Conservation (phyloP, 2,113 vertebrate species). For the Corydoras sp. region DNA sequence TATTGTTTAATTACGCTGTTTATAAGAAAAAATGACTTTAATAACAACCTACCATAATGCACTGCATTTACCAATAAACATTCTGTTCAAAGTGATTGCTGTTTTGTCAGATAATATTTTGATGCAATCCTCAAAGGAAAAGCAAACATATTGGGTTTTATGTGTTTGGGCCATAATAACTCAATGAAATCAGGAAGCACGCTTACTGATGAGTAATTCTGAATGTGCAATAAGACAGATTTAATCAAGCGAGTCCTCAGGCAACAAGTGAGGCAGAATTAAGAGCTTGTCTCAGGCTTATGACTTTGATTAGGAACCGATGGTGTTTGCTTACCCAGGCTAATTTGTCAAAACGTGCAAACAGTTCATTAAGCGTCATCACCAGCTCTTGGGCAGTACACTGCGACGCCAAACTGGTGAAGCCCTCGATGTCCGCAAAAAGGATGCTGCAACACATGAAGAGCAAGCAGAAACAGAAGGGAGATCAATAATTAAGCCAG, state of each 20-base stretch:
- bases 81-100: neutral
- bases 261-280: slow-evolving; percentile 23
- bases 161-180: slow-evolving; percentile 10
- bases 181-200: neutral
- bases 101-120: neutral
- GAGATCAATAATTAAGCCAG: slow-evolving; percentile 37
- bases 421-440: slow-evolving; percentile 94
- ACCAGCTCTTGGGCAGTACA: slow-evolving; percentile 96
- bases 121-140: neutral
- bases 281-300: slow-evolving; percentile 12
- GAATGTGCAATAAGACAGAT: slow-evolving; percentile 28
- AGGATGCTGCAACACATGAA: slow-evolving; percentile 75
- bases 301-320: slow-evolving; percentile 14
- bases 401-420: slow-evolving; percentile 94
- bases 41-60: neutral
- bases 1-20: neutral
- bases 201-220: slow-evolving; percentile 12
- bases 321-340: slow-evolving; percentile 75
- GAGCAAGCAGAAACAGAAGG: slow-evolving; percentile 30
- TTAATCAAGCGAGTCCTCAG: neutral
- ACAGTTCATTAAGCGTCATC: slow-evolving; percentile 96
- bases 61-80: neutral
- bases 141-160: slow-evolving; percentile 1
- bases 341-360: slow-evolving; percentile 93
- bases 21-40: slow-evolving; percentile 9